These are phyloP conservation scores for Gymnocheta viridis DNA, from an alignment of 2,888 invertebrate species.

Conservation along the genomic window DNA sequence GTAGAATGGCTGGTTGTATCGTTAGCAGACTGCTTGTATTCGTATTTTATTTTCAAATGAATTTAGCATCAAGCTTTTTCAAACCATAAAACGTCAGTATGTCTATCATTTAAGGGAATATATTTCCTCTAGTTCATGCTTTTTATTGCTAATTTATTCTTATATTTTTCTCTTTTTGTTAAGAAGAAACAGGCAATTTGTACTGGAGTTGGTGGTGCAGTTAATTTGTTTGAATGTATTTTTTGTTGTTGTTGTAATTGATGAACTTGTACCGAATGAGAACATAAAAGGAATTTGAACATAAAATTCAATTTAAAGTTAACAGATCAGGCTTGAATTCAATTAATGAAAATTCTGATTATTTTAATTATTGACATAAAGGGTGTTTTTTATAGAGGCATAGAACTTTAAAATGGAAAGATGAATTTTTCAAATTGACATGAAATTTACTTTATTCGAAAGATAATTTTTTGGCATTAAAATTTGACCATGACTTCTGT, in stretches of 20 bases:
- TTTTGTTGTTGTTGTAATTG: not conserved
- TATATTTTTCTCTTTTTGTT: not conserved
- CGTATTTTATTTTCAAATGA: slow-evolving; percentile 42
- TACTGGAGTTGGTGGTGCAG: not conserved
- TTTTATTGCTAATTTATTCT: not conserved
- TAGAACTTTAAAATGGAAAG: no score
- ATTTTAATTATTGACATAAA: no score
- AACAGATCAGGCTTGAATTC: no score
- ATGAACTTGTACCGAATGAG: not conserved
- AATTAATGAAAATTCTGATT: no score
- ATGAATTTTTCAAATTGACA: no score
- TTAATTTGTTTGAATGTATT: not conserved
- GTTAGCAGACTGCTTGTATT: slow-evolving; percentile 26
- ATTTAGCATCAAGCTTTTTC: slow-evolving; percentile 33
- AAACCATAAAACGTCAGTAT: slow-evolving; percentile 46
- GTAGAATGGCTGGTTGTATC: slow-evolving; percentile 23
- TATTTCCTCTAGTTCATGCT: not conserved
- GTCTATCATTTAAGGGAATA: slow-evolving; percentile 59
- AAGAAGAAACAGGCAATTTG: slow-evolving; percentile 31
- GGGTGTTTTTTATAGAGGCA: no score
- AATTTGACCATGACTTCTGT: no score
- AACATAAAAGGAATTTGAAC: not conserved
- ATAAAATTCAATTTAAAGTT: no score
- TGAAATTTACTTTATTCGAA: no score
- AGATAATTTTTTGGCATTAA: no score